Evolutionary conservation across 2,797 vertebrate species (phyloP), one percentile per base, ranked within the genome.

Genomic region (Octomys mimax): DNA sequence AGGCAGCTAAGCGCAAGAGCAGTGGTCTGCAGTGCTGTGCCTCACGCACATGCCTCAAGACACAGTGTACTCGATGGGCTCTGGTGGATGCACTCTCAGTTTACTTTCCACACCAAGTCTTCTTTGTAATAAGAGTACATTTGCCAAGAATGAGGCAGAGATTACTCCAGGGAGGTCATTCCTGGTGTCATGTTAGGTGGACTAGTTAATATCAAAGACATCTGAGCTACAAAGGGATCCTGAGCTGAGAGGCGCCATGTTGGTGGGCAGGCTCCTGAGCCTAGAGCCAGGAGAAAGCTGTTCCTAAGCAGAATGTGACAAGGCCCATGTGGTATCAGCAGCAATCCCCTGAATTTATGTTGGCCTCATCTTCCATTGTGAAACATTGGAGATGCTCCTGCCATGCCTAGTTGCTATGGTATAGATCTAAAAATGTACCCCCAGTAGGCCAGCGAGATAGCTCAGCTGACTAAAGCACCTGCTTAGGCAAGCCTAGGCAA

Each of bases 21-120:
- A n/a, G 24, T 18, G 31, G 64, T 16, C 6, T 14, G 64, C 6
- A 66, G 31, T 6, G 31, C 2, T 16, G 64, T 66, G 31, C 49
- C 28, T 33, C 2, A 24, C 31, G 0, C 14, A 11, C 52, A 10
- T 2, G 4, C 31, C 6, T 6, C 5, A 13, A 57, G 36, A 5
- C 28, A 16, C 36, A 3, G 0, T 31, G 66, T 46, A 77, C 66
- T 73, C 5, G 0, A 0, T 18, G 39, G 39, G 46, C 5, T 90
- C 62, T 73, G 14, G 1, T 39, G 19, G 61, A 26, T 0, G 54
- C 31, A 64, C 21, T 36, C 79, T 61, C 64, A 4, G 0, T 71
- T 42, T 79, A 33, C 10, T 61, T 42, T 66, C 79, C 13, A 1
- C 1, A 52, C 9, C 24, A 0, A 2, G 28, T 42, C 36, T 86